These are phyloP conservation scores for Eulithis prunata DNA, from an alignment of 2,888 invertebrate genomes.

Conservation along the genomic window DNA sequence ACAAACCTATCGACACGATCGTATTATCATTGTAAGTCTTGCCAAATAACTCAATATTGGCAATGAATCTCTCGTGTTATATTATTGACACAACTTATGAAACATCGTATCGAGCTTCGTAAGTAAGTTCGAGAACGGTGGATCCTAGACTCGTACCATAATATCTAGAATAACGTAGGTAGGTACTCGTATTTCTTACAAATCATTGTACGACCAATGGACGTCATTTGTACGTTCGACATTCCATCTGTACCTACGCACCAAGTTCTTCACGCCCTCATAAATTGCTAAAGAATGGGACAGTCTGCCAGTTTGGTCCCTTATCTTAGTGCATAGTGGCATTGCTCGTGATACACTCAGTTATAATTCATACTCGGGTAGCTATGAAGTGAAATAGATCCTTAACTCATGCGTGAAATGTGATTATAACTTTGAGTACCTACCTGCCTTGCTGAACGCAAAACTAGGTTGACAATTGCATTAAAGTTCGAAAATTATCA, in stretches of 20 bases:
- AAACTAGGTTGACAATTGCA: too few species aligned
- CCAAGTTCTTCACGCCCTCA: conserved; percentile 23
- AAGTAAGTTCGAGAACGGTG: background rate
- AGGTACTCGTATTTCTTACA: conserved; percentile 7
- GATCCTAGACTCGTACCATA: background rate
- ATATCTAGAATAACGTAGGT: background rate
- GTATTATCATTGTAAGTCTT: conserved; percentile 13
- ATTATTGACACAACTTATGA: conserved; percentile 2
- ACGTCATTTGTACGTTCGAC: conserved; percentile 27
- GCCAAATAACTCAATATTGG: conserved; percentile 29
- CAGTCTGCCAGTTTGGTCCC: conserved; percentile 20
- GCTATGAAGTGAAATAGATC: background rate
- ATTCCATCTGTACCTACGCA: conserved; percentile 29
- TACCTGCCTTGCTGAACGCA: background rate
- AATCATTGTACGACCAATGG: conserved; percentile 7
- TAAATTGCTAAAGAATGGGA: conserved; percentile 29
- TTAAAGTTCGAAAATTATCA: too few species aligned
- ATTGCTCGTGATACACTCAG: background rate
- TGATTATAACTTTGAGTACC: background rate
- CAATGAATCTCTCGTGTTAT: conserved; percentile 5
- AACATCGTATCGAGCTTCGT: conserved; percentile 12
- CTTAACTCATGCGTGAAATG: background rate
- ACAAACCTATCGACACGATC: background rate
- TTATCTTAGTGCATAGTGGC: background rate
- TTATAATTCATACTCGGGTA: background rate